A percentile compares a stretch with the other conserved stretches of the same genome.
These are phyloP conservation scores for Speoplatyrhinus poulsoni DNA, from an alignment of 2,113 vertebrate genomes.

Conservation along the genomic window DNA sequence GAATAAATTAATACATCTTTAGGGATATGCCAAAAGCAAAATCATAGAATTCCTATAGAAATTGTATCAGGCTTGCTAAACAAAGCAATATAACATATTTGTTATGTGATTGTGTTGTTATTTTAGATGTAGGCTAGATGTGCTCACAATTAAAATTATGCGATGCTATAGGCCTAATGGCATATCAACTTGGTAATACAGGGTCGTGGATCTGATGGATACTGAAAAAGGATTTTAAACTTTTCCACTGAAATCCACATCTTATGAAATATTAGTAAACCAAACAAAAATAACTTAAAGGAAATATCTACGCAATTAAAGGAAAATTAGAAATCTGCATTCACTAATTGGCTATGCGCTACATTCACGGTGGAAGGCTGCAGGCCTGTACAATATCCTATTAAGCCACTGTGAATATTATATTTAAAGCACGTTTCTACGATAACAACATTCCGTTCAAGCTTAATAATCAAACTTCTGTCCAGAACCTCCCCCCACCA, in stretches of 20 bases:
- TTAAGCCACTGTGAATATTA: slow-evolving; percentile 50
- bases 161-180: slow-evolving; percentile 46
- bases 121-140: slow-evolving; percentile 62
- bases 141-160: slow-evolving; percentile 66
- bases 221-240: slow-evolving; percentile 25
- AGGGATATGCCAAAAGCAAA: slow-evolving; percentile 29
- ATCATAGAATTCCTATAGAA: slow-evolving; percentile 35
- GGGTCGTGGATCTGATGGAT: slow-evolving; percentile 61
- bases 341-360: slow-evolving; percentile 55
- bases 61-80: slow-evolving; percentile 27
- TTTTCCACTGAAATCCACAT: slow-evolving; percentile 24
- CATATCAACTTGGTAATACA: slow-evolving; percentile 63
- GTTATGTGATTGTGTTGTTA: slow-evolving; percentile 59
- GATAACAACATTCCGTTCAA: slow-evolving; percentile 34
- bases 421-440: slow-evolving; percentile 23
- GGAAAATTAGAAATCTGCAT: slow-evolving; percentile 41
- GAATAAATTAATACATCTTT: slow-evolving; percentile 21
- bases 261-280: slow-evolving; percentile 22
- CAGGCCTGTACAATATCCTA: slow-evolving; percentile 21
- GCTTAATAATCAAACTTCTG: neutral
- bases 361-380: slow-evolving; percentile 34
- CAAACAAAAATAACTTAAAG: slow-evolving; percentile 5
- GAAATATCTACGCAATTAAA: slow-evolving; percentile 46
- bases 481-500: neutral
- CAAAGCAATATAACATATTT: slow-evolving; percentile 47